These are phyloP conservation scores for Nansenia antarctica DNA, from an alignment of 2,113 vertebrate species.

Conservation along the genomic window DNA sequence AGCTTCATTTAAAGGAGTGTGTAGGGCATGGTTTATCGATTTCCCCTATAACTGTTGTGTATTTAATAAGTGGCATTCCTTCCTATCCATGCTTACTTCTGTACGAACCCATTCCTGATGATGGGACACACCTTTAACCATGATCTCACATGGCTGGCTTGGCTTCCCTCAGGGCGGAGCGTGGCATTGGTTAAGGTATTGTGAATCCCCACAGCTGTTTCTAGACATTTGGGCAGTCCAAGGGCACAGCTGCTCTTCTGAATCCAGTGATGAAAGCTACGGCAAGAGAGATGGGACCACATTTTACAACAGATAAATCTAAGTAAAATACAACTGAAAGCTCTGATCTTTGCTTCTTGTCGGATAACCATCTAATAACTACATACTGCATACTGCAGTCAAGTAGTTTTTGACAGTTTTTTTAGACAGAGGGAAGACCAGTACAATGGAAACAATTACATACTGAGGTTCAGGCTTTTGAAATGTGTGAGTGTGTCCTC, in stretches of 20 bases:
- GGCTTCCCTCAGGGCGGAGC: slow-evolving; percentile 59
- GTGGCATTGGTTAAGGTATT: slow-evolving; percentile 71
- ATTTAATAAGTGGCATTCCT: not conserved
- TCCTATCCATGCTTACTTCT: not conserved
- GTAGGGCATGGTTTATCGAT: not conserved
- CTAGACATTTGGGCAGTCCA: slow-evolving; percentile 53
- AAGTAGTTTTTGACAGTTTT: too few relatives aligned
- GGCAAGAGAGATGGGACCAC: slow-evolving; percentile 21
- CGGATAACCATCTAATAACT: not conserved
- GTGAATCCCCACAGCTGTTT: slow-evolving; percentile 73
- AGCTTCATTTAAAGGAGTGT: too few relatives aligned
- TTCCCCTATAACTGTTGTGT: not conserved
- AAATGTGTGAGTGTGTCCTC: not conserved
- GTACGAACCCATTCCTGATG: slow-evolving; percentile 38
- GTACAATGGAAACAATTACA: not conserved
- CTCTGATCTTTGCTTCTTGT: not conserved
- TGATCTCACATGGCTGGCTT: slow-evolving; percentile 66
- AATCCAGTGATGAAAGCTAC: slow-evolving; percentile 49
- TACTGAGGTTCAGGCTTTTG: not conserved
- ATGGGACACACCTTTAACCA: slow-evolving; percentile 69
- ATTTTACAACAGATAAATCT: slow-evolving; percentile 18
- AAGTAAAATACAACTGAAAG: not conserved
- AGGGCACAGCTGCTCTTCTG: slow-evolving; percentile 69
- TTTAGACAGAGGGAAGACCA: not conserved
- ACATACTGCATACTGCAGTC: not conserved